Evolutionary conservation across 2,797 vertebrate genomes (phyloP).

Genomic region (Sebastes vulpes): DNA sequence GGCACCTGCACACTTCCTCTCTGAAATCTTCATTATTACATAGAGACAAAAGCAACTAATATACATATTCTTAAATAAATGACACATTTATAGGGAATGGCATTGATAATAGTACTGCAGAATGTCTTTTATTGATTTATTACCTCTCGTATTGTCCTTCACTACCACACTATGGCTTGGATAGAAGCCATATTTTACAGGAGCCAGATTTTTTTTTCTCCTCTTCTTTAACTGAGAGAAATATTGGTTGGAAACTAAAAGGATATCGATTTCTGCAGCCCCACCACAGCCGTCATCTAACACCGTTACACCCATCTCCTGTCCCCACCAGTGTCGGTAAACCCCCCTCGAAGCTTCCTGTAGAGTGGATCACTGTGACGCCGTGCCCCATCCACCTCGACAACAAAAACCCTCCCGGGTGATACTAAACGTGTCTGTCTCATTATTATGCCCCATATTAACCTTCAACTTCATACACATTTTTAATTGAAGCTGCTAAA

Average conservation of each 20-base stretch:
- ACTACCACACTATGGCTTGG: not conserved
- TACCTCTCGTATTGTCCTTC: not conserved
- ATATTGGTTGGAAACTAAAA: constrained; percentile 34
- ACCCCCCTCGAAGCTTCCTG: not conserved
- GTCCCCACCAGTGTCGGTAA: not conserved
- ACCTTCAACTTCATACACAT: not conserved
- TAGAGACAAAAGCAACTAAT: not conserved
- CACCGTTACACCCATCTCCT: constrained; percentile 11
- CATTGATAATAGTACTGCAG: not conserved
- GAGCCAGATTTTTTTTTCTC: not conserved
- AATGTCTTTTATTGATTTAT: constrained; percentile 2
- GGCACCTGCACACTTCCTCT: constrained; percentile 30
- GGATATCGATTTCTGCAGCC: constrained; percentile 52
- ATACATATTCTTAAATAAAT: not conserved
- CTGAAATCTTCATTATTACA: constrained; percentile 10
- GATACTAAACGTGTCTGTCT: not conserved
- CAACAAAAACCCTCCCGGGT: not conserved
- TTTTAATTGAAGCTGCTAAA: not conserved
- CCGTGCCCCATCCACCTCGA: not conserved
- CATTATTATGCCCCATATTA: constrained; percentile 21
- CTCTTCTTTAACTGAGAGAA: constrained; percentile 21
- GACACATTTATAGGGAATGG: not conserved
- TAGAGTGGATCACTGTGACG: not conserved
- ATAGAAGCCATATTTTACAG: not conserved
- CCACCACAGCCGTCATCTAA: constrained; percentile 41